Base-by-base conservation (phyloP, 2,888 invertebrate species). In the Sarcophaga rosellei region DNA sequence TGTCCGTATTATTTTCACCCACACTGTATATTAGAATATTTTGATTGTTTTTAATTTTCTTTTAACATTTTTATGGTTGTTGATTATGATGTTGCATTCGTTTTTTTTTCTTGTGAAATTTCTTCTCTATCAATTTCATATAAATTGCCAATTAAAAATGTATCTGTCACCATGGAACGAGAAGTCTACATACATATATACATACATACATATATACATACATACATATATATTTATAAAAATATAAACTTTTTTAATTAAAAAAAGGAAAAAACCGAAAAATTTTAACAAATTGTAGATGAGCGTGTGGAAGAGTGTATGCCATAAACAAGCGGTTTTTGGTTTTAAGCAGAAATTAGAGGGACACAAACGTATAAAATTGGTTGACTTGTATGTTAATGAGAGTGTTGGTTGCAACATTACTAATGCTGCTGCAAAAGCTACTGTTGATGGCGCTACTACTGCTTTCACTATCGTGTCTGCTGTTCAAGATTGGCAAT, bases 131-230 rank as follows among this genome's bases (percentile, higher is more conserved):
- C 82, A 73, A 62, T 85, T 85, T 79, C 78, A 83, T 76, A 86
- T 80, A 87, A 81, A 86, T 88, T 86, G 89, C 88, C 88, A 90
- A 91, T 91, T 90, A 90, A 88, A 87, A 75, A 82, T 20, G 21
- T 84, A 68, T 84, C 81, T 86, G 84, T 84, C 87, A 84, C 88
- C 84, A 81, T 73, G 86, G 81, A 75, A 35, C 35, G 35, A 35
- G 8, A 35, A 8, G 2, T 35, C 10, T 35, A 35, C 35, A 35
- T 0, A 35, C 35, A 6, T 35, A 35, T 6, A 35, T 35, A 35
- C 3, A 25, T 25, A 25, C 6, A 6, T 15, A 72, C 15, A 59
- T 62, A n/a, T n/a, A 6, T 35, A 35, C 35, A 35, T 35, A 35
- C 3, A 25, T 25, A 25, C 6, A 6, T 15, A 72, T 6, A 59